Base-by-base conservation (phyloP, 2,113 vertebrate species). In the Gallinago jamesoni region DNA sequence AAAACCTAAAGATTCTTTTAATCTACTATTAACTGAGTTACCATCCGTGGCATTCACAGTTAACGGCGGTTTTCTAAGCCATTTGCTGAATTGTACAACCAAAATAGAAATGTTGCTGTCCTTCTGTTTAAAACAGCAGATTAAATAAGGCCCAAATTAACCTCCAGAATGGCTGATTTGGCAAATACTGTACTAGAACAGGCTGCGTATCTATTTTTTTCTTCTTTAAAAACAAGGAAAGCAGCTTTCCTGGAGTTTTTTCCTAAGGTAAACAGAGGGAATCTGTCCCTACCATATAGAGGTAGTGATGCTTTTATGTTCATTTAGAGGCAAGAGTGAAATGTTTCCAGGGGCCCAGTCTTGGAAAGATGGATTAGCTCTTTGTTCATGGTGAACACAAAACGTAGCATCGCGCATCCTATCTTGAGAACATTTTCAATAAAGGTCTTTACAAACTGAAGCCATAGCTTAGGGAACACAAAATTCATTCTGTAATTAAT, bases 1-100 rank as follows among this genome's bases (percentile, higher is more conserved):
- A 84, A 96, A 95, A 87, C 18, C 12, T 77, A 90, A 92, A 94
- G 62, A 83, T 92, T 91, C 66, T 87, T 96, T 91, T 87, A 94
- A 81, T 87, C 67, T 96, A 24, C 92, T 92, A n/a, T 93, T 91
- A 94, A 89, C 31, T 83, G 89, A 87, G 80, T 89, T 92, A 92
- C 41, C 63, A 92, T 41, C 88, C 73, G 47, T 30, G 59, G 48
- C 33, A 63, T 47, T 81, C 53, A 72, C 55, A 73, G 62, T 79
- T 89, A 94, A 85, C 62, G 63, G 84, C 1, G 14, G 84, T 43
- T 96, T 87, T 91, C 31, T 55, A 89, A 96, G 79, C 66, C 50
- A 74, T 87, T 84, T 95, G 50, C 82, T 89, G 84, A 96, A 78
- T 0, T 64, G 57, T 56, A 59, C 35, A 84, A 50, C 53, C 78